These are phyloP conservation scores for Aphaenogaster rudis DNA, from an alignment of 1,140 invertebrate genomes.

Conservation along the genomic window DNA sequence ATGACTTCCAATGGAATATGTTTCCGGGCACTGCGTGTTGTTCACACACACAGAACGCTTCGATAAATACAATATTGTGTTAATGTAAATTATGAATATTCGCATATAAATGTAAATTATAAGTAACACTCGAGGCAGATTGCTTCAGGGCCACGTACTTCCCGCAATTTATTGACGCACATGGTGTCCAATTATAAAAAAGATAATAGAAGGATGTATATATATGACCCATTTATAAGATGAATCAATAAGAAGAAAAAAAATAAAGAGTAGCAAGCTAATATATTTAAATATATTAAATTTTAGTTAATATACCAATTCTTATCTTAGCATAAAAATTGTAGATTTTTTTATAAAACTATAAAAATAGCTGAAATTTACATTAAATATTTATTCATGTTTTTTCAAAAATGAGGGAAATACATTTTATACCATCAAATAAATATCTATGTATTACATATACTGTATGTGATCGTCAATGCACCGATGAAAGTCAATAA, in stretches of 20 bases:
- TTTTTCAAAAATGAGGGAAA: not conserved
- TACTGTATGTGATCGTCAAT: not conserved
- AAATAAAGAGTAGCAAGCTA: not conserved
- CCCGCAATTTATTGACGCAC: not conserved
- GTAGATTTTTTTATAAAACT: not conserved
- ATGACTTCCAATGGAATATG: constrained; percentile 2
- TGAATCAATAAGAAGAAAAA: not conserved
- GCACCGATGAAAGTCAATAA: not conserved
- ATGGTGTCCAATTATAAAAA: constrained; percentile 12
- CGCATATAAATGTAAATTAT: constrained; percentile 35
- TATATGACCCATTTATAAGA: not conserved
- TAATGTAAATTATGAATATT: constrained; percentile 28
- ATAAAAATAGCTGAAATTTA: not conserved
- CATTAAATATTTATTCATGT: not conserved
- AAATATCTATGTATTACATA: not conserved
- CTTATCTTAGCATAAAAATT: constrained; percentile 12
- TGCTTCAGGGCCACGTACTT: not conserved
- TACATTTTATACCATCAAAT: not conserved
- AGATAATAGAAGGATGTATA: not conserved
- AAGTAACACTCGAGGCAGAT: not conserved
- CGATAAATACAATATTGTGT: not conserved
- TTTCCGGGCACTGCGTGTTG: not conserved
- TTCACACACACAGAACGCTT: not conserved
- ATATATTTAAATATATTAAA: not conserved
- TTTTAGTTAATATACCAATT: not conserved